phyloP scores from a whole-genome alignment of 2,888 invertebrate genomes.

The Platycheirus albimanus region DNA sequence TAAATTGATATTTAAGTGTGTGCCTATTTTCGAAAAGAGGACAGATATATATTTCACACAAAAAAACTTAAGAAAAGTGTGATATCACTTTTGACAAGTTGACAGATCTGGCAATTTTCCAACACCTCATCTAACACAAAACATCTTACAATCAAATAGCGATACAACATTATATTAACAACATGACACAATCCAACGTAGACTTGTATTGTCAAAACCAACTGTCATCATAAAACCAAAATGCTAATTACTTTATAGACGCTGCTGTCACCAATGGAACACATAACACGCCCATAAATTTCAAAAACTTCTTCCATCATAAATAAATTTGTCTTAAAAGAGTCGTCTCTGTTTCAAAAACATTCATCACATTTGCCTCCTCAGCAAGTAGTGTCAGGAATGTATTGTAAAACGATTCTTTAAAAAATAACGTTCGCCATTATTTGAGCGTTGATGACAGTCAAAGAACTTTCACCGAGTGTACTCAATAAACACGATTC shows the following conservation, averaged over 20 bases:
- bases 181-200: neutral
- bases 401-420: neutral
- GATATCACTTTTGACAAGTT: too few relatives aligned
- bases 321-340: constrained; percentile 11
- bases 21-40: too few relatives aligned
- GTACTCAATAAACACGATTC: constrained; percentile 3
- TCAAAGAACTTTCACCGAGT: constrained; percentile 21
- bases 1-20: too few relatives aligned
- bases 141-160: too few relatives aligned
- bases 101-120: too few relatives aligned
- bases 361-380: neutral
- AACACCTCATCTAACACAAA: too few relatives aligned
- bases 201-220: neutral
- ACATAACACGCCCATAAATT: neutral
- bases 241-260: constrained; percentile 33
- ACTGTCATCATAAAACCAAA: constrained; percentile 17
- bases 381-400: neutral
- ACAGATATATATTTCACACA: too few relatives aligned
- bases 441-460: constrained; percentile 25
- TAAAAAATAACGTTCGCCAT: neutral
- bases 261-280: constrained; percentile 18
- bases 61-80: too few relatives aligned
- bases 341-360: constrained; percentile 11
- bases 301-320: neutral
- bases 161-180: neutral